phyloP scores from a whole-genome alignment of 2,888 invertebrate genomes.

The Coenonympha arcania region DNA sequence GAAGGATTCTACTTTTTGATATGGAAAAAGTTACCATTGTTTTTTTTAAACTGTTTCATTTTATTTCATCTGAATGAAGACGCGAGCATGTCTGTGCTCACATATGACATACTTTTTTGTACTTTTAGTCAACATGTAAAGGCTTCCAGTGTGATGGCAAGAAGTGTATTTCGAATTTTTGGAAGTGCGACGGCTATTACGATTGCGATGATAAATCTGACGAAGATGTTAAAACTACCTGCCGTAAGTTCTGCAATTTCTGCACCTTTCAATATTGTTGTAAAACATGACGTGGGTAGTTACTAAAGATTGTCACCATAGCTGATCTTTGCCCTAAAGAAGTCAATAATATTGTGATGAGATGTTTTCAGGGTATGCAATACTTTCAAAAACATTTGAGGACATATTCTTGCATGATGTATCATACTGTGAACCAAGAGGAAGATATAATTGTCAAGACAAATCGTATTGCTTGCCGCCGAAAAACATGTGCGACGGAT shows the following conservation, averaged over 20 bases:
- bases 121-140: constrained; percentile 60
- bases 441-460: constrained; percentile 47
- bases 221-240: constrained; percentile 73
- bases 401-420: constrained; percentile 31
- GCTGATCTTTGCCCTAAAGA: too few species aligned
- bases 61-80: too few species aligned
- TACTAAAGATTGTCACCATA: too few species aligned
- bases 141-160: constrained; percentile 78
- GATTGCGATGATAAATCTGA: constrained; percentile 84
- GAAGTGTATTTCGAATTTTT: constrained; percentile 77
- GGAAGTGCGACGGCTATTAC: constrained; percentile 79
- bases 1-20: too few species aligned
- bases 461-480: constrained; percentile 73
- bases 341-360: too few species aligned
- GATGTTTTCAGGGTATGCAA: constrained; percentile 35
- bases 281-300: too few species aligned
- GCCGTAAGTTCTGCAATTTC: constrained; percentile 39
- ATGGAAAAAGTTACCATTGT: too few species aligned
- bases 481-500: constrained; percentile 78
- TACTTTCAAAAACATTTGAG: constrained; percentile 18
- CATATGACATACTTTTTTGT: background rate
- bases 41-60: too few species aligned
- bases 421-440: constrained; percentile 29
- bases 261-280: background rate
- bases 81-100: too few species aligned